Percentiles rank a stretch among this genome's conserved stretches.
These are phyloP conservation scores for Zygothrica quintamaculata DNA, from an alignment of 2,888 invertebrate genomes.

Conservation along the genomic window DNA sequence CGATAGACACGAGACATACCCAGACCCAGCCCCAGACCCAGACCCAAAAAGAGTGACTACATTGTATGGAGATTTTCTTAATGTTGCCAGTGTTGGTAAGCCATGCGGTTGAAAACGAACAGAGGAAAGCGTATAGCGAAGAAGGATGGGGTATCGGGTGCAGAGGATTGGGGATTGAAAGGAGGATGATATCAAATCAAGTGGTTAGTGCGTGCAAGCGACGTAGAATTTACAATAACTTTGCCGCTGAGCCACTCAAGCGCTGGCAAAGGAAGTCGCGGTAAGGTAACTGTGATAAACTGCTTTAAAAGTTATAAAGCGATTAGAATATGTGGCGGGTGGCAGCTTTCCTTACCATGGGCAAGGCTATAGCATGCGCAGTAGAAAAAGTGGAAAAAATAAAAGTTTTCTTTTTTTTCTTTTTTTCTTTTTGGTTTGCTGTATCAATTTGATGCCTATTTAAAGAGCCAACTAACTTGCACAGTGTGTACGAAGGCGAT, in stretches of 20 bases:
- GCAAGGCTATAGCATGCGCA: conserved; percentile 24
- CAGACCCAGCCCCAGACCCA: too few species aligned
- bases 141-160: background rate
- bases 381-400: background rate
- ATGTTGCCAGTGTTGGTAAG: conserved; percentile 19
- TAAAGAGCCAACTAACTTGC: conserved; percentile 50
- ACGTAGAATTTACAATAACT: conserved; percentile 69
- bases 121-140: background rate
- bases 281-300: conserved; percentile 61
- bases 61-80: conserved; percentile 36
- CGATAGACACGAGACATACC: conserved; percentile 8
- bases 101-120: background rate
- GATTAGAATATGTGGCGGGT: conserved; percentile 64
- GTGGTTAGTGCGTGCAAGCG: conserved; percentile 67
- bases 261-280: conserved; percentile 1
- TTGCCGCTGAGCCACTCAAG: conserved; percentile 53
- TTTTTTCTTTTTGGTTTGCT: conserved; percentile 44
- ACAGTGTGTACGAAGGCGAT: conserved; percentile 18
- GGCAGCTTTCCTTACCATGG: conserved; percentile 14
- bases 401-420: too few species aligned
- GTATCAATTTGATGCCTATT: conserved; percentile 76
- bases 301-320: conserved; percentile 78
- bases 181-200: conserved; percentile 50
- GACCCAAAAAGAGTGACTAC: conserved; percentile 27
- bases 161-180: background rate